Evolutionary conservation across 2,797 vertebrate species (phyloP).

Genomic region (Nannoperca obscura): DNA sequence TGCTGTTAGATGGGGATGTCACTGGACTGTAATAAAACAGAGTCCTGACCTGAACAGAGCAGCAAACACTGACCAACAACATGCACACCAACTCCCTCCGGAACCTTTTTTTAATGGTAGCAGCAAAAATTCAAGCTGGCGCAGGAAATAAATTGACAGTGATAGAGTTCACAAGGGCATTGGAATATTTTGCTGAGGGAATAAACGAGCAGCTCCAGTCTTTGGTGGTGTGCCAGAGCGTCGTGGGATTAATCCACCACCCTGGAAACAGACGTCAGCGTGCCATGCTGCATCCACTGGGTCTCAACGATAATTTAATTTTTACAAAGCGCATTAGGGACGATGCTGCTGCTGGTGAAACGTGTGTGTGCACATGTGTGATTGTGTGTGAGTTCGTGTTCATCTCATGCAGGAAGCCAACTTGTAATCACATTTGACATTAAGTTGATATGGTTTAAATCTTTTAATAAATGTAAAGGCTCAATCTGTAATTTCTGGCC

Average conservation of each 20-base stretch:
- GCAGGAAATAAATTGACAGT: conserved; percentile 25
- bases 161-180: conserved; percentile 51
- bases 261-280: conserved; percentile 37
- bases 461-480: not conserved
- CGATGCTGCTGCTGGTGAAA: conserved; percentile 9
- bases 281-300: conserved; percentile 26
- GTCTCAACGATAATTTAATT: conserved; percentile 44
- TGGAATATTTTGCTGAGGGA: conserved; percentile 50
- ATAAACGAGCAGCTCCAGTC: conserved; percentile 42
- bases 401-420: not conserved
- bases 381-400: not conserved
- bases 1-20: too few relatives aligned
- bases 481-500: not conserved
- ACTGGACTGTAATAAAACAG: too few relatives aligned
- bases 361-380: too few relatives aligned
- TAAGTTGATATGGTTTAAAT: not conserved
- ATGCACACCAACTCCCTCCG: conserved; percentile 3
- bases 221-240: conserved; percentile 48
- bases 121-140: conserved; percentile 25
- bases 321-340: conserved; percentile 19
- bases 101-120: conserved; percentile 22
- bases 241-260: conserved; percentile 56
- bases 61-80: conserved; percentile 27
- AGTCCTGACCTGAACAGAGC: not conserved
- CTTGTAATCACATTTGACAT: not conserved